These are phyloP conservation scores for Zootermopsis nevadensis DNA, from an alignment of 2,888 invertebrate species.

Conservation along the genomic window DNA sequence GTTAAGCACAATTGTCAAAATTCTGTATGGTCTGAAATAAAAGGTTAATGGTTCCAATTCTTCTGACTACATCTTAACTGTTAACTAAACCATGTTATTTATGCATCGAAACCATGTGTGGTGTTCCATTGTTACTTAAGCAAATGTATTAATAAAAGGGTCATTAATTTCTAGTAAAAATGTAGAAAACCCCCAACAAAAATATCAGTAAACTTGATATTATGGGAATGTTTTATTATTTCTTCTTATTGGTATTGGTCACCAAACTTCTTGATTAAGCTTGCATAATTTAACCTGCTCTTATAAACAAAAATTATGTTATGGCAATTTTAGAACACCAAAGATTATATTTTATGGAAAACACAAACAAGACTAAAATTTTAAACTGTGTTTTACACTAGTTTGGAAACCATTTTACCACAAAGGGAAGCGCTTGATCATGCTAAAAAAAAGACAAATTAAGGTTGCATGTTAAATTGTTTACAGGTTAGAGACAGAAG, in stretches of 20 bases:
- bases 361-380: not conserved
- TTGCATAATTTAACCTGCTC: not conserved
- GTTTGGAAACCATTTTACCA: slow-evolving; percentile 20
- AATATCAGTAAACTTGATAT: not conserved
- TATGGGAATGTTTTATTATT: slow-evolving; percentile 15
- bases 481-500: slow-evolving; percentile 15
- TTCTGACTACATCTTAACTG: too few species aligned
- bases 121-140: not conserved
- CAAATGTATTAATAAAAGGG: not conserved
- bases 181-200: not conserved
- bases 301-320: not conserved
- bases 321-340: not conserved
- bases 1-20: not conserved
- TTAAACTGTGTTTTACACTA: not conserved
- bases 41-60: too few species aligned
- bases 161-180: not conserved
- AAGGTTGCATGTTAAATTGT: slow-evolving; percentile 1
- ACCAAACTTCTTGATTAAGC: not conserved
- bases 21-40: not conserved
- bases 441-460: slow-evolving; percentile 9
- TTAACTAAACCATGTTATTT: not conserved
- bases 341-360: not conserved
- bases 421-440: slow-evolving; percentile 29
- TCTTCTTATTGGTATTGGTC: not conserved
- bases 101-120: not conserved